Percentiles rank a stretch among this genome's conserved stretches.
Conservation (phyloP, 2,113 vertebrate genomes). For the Brienomyrus brachyistius region DNA sequence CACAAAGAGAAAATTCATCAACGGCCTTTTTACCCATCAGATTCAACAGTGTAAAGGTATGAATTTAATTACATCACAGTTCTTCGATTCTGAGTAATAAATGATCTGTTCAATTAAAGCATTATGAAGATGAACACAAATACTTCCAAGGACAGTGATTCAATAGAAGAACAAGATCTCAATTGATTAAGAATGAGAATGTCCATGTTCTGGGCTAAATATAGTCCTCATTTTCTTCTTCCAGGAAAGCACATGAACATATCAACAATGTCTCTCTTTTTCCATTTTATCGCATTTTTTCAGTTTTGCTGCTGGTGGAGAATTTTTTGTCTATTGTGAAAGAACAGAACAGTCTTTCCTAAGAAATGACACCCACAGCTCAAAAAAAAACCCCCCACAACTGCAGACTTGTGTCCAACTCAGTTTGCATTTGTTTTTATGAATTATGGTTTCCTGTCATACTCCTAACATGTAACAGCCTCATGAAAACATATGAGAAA, state of each 20-base stretch:
- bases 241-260: neutral
- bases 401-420: neutral
- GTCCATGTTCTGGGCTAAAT: neutral
- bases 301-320: neutral
- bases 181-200: neutral
- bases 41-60: neutral
- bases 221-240: neutral
- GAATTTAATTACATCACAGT: neutral
- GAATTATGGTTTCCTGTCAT: neutral
- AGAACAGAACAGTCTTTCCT: neutral
- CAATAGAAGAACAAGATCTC: neutral
- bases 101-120: neutral
- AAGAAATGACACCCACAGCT: neutral
- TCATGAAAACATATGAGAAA: neutral
- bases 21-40: neutral
- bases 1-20: neutral
- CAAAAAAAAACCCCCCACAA: neutral
- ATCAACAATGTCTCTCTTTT: constrained; percentile 1
- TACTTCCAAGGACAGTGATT: neutral
- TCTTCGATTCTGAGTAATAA: neutral
- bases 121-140: neutral
- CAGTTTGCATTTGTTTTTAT: neutral
- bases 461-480: neutral
- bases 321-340: neutral
- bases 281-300: neutral